These are phyloP conservation scores for Cavia aperea DNA, from an alignment of 2,113 vertebrate species.

Conservation along the genomic window DNA sequence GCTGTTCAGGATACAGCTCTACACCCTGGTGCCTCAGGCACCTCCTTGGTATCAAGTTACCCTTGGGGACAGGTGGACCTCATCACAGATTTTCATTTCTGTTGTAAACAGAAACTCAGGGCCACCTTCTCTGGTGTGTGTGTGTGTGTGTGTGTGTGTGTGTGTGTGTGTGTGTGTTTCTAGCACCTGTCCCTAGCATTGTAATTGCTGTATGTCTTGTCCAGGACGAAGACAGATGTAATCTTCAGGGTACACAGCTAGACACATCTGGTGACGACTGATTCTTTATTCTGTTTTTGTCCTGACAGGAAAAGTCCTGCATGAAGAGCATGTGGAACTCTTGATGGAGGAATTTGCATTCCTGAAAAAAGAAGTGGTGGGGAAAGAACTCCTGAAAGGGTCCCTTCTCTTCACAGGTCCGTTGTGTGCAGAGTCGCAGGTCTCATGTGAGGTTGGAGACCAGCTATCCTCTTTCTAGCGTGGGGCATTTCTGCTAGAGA, in stretches of 20 bases:
- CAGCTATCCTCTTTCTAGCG: not conserved
- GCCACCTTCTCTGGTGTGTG: not conserved
- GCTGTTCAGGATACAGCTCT: not conserved
- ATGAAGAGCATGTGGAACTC: constrained; percentile 94
- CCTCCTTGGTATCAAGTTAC: not conserved
- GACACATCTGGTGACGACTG: not conserved
- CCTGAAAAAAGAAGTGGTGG: constrained; percentile 85
- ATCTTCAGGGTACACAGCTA: not conserved
- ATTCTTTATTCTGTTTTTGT: constrained; percentile 24
- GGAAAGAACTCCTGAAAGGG: constrained; percentile 86
- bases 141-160: not conserved
- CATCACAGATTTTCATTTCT: not conserved
- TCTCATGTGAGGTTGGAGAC: not conserved
- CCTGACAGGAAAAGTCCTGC: constrained; percentile 82
- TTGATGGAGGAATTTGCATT: constrained; percentile 86
- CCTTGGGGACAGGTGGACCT: not conserved
- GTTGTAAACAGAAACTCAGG: not conserved
- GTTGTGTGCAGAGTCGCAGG: constrained; percentile 29
- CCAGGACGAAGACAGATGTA: not conserved
- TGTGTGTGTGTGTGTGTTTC: not conserved
- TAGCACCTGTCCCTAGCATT: not conserved
- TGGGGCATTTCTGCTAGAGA: not conserved
- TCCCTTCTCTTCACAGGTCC: constrained; percentile 92
- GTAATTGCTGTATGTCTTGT: not conserved
- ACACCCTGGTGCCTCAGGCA: not conserved